Base-by-base conservation (phyloP, 2,797 vertebrate species). In the Chelonia mydas region DNA sequence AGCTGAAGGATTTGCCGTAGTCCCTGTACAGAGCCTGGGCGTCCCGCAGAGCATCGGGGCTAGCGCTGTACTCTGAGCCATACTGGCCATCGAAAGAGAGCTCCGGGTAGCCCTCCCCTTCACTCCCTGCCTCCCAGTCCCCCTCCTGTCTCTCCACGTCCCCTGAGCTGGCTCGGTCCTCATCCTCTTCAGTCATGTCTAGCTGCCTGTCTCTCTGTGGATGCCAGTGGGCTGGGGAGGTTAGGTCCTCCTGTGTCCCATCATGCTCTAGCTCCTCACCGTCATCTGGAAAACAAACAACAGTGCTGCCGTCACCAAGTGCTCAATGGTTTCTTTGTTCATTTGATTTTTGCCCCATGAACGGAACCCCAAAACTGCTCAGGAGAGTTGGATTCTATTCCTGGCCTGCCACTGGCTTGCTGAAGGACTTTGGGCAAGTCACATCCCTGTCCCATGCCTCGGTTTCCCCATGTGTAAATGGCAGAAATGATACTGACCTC, bases 111-210 rank as follows among this genome's bases (percentile, higher is more conserved):
- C 85, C 90, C 0, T 97, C 97, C 25, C 86, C 97, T 11, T 95
- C 90, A 1, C 95, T 96, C 31, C 94, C 96, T 0, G 31, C 76
- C 54, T 83, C 95, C 90, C 93, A 96, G 12, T 74, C 80, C 10
- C 9, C 95, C 49, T 87, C 86, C 21, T 53, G 89, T 7, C 27
- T 76, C 31, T 95, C 96, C 0, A 92, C 81, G 1, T 27, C 86
- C 27, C 23, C 49, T 3, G 89, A 78, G 13, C 91, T 95, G 88
- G 53, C 92, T 55, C 7, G 95, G n/a, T 97, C 96, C 7, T 81
- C 94, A 0, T 98, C 97, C 47, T 98, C 97, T 90, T 98, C 96
- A 0, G 87, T 93, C 95, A 93, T 88, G 51, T 97, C 96, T 47
- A 55, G 77, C 33, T 94, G 95, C 31, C 78, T 83, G 31, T 95